Conservation (phyloP, 2,888 invertebrate species). For the Xestoiulus laeticollis region DNA sequence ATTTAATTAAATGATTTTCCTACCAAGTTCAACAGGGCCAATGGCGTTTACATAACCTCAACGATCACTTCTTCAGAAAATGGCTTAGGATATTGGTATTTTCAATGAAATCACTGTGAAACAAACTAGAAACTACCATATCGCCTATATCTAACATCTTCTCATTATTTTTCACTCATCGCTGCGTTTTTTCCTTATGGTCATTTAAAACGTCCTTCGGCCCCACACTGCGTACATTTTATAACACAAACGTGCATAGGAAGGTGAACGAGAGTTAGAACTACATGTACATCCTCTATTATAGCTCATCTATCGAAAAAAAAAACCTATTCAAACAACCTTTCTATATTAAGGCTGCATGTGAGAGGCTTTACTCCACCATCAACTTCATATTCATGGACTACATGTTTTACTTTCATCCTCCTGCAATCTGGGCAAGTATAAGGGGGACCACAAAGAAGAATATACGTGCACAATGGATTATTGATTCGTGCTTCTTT, state of each 20-base stretch:
- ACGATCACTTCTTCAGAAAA: background rate
- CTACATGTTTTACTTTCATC: conserved; percentile 20
- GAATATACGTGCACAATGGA: background rate
- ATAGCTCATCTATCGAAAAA: conserved; percentile 11
- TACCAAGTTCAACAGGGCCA: too few relatives aligned
- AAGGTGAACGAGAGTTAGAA: background rate
- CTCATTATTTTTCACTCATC: conserved; percentile 1
- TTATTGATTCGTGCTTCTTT: background rate
- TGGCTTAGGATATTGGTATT: background rate
- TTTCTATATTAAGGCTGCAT: conserved; percentile 16
- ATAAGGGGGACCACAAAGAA: conserved; percentile 17
- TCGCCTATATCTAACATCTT: background rate
- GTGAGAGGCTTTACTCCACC: background rate
- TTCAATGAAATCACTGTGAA: background rate
- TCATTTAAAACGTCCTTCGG: background rate
- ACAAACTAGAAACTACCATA: conserved; percentile 10
- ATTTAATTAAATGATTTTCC: background rate
- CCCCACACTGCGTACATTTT: background rate
- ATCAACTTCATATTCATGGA: conserved; percentile 19
- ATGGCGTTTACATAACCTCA: background rate
- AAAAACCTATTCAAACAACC: conserved; percentile 7
- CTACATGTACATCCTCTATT: background rate
- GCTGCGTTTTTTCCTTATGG: background rate
- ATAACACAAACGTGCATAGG: background rate
- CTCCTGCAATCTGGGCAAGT: conserved; percentile 1